phyloP scores from a whole-genome alignment of 2,113 vertebrate species.

The Brachyistius frenatus region DNA sequence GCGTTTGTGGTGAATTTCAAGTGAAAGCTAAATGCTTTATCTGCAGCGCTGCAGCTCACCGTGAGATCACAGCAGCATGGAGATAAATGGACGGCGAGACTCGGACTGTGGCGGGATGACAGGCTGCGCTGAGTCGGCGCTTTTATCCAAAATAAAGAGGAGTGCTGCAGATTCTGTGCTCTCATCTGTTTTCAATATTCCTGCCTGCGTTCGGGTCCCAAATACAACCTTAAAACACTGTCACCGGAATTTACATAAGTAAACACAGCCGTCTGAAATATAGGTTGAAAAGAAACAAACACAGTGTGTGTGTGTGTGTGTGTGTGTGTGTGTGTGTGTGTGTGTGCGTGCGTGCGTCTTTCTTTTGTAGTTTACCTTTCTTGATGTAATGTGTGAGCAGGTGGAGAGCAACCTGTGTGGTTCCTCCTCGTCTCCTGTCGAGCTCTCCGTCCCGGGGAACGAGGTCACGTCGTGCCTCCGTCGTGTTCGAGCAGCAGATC shows the following conservation, averaged over 20 bases:
- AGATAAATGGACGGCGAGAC: conserved; percentile 40
- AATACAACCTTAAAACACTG: conserved; percentile 21
- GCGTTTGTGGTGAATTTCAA: conserved; percentile 26
- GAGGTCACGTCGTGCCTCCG: no score
- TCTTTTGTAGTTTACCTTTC: no score
- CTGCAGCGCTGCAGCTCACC: conserved; percentile 38
- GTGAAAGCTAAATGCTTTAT: conserved; percentile 48
- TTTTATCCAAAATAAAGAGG: conserved; percentile 41
- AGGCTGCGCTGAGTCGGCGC: conserved; percentile 42
- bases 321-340: conserved; percentile 6
- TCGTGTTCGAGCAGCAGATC: no score
- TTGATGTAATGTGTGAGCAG: conserved; percentile 22
- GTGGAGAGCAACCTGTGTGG: conserved; percentile 47
- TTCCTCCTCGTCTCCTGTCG: conserved; percentile 46
- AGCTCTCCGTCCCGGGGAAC: conserved; percentile 2
- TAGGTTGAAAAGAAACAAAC: no score
- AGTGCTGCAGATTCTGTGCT: conserved; percentile 32
- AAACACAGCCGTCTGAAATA: not conserved
- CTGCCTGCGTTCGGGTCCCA: conserved; percentile 6
- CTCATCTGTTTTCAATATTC: conserved; percentile 40
- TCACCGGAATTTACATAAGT: conserved; percentile 5
- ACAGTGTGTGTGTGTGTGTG: not conserved
- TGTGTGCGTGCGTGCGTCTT: no score
- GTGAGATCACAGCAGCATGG: conserved; percentile 43
- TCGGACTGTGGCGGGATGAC: conserved; percentile 11